phyloP scores from a whole-genome alignment of 2,113 vertebrate genomes.

The Microcebus lehilahytsara region DNA sequence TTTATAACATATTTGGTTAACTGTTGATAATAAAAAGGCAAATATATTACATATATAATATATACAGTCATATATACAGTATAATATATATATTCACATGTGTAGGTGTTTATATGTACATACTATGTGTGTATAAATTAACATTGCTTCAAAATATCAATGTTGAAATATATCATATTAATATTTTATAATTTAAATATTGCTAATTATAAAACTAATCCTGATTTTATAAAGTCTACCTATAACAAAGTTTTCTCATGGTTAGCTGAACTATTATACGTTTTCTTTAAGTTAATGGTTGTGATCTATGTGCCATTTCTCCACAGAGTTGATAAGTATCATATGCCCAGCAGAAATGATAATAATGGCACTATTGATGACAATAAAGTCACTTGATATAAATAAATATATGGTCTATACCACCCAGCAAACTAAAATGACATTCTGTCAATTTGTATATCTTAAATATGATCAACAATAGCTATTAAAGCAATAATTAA shows the following conservation, averaged over 20 bases:
- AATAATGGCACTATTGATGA: background rate
- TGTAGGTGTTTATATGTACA: too few species aligned
- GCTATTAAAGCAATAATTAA: constrained; percentile 17
- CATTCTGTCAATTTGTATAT: background rate
- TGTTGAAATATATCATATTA: background rate
- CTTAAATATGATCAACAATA: constrained; percentile 6
- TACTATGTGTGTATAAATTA: background rate
- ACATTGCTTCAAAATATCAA: background rate
- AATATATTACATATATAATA: background rate
- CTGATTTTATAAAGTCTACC: background rate
- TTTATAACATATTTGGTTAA: background rate
- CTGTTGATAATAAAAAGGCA: background rate
- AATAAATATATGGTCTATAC: background rate
- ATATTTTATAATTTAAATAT: background rate
- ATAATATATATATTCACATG: background rate
- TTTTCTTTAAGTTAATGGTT: background rate
- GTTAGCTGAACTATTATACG: background rate
- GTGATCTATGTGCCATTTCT: background rate
- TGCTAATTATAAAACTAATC: background rate
- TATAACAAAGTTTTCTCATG: background rate
- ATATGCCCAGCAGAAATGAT: background rate
- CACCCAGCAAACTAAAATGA: constrained; percentile 32
- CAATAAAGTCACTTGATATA: background rate
- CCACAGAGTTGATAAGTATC: background rate
- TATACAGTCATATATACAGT: background rate